Percentiles rank a stretch among this genome's conserved stretches.
phyloP scores from a whole-genome alignment of 53 echinoderm and acorn worm species.

The Glandiceps talaboti region DNA sequence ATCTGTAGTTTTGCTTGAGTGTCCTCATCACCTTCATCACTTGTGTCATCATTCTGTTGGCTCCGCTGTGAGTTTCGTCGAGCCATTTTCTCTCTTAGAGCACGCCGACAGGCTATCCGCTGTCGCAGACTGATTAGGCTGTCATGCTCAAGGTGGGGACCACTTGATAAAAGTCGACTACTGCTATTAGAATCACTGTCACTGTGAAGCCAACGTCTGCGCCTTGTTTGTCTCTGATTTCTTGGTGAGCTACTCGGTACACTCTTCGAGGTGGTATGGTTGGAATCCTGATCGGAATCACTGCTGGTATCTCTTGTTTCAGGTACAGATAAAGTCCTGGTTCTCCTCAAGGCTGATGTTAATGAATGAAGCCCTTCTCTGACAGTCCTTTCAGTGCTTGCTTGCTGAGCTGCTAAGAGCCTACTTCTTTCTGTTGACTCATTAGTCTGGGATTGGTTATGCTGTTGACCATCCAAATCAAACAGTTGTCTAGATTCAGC shows the following conservation, averaged over 20 bases:
- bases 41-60: constrained; percentile 2
- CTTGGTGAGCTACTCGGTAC: constrained; percentile 14
- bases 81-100: constrained; percentile 18
- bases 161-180: not conserved
- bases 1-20: not conserved
- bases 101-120: constrained; percentile 21
- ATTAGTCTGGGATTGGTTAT: not conserved
- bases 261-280: not conserved
- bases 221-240: constrained; percentile 10
- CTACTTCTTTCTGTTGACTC: not conserved
- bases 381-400: not conserved
- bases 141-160: constrained; percentile 6
- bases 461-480: not conserved
- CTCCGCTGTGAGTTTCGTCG: constrained; percentile 1
- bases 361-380: too few relatives aligned
- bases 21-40: not conserved
- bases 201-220: constrained; percentile 13
- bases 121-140: constrained; percentile 32
- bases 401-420: not conserved
- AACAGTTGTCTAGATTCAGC: not conserved
- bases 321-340: not conserved
- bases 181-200: constrained; percentile 9
- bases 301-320: not conserved
- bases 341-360: not conserved
- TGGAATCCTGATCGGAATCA: constrained; percentile 7